phyloP scores from a whole-genome alignment of 2,888 invertebrate species.

The Azorinus chamasolen region DNA sequence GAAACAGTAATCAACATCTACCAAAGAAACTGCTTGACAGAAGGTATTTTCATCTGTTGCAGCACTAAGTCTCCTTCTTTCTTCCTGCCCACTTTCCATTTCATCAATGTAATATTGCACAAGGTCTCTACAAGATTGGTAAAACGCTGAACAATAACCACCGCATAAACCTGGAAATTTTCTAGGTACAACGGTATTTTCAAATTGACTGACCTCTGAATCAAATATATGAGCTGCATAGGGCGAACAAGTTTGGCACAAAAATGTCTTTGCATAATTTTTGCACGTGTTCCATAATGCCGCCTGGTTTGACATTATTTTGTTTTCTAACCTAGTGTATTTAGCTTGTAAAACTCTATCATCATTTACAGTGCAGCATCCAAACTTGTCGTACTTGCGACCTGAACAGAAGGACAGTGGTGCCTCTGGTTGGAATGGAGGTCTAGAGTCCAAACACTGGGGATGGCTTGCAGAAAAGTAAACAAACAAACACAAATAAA shows the following conservation, averaged over 20 bases:
- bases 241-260: conserved; percentile 84
- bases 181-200: conserved; percentile 38
- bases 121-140: conserved; percentile 70
- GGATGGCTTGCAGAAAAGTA: conserved; percentile 67
- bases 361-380: conserved; percentile 78
- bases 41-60: conserved; percentile 57
- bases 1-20: conserved; percentile 81
- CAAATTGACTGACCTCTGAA: conserved; percentile 70
- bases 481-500: background rate
- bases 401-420: conserved; percentile 75
- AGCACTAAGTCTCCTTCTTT: background rate
- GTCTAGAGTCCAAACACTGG: conserved; percentile 82
- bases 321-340: conserved; percentile 58
- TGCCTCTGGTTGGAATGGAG: conserved; percentile 76
- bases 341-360: conserved; percentile 64
- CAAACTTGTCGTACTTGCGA: conserved; percentile 74
- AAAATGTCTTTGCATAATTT: conserved; percentile 69
- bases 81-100: conserved; percentile 14
- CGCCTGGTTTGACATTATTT: conserved; percentile 29
- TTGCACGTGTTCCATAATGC: conserved; percentile 68
- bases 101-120: conserved; percentile 69
- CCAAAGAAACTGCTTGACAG: conserved; percentile 66
- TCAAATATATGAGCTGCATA: conserved; percentile 84
- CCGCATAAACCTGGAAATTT: conserved; percentile 81
- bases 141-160: conserved; percentile 74